Evolutionary conservation across 2,113 vertebrate species (phyloP), one percentile per base, ranked within the genome.

Genomic region (Lepus europaeus): DNA sequence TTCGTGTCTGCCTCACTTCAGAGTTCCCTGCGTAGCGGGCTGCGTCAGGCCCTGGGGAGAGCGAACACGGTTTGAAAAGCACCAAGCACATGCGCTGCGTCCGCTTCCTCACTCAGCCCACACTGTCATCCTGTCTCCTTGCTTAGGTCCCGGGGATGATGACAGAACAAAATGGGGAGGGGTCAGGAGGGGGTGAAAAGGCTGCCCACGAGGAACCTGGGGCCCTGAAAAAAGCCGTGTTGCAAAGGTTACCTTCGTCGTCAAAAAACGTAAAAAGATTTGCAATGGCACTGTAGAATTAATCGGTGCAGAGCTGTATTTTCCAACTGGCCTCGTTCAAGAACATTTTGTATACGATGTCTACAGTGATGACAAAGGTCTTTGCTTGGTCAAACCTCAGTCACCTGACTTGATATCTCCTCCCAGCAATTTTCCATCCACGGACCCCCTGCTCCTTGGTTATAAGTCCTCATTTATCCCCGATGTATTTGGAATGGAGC

Each of bases 21-120:
- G 9, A 0, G 53, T 7, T 13, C 12, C 11, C 0, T 2, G 25
- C 2, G 17, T 5, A 2, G 7, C 1, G 0, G 2, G n/a, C 61
- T 64, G 27, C 39, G 8, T 16, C 19, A 12, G 49, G 3, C 16
- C 53, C 3, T 0, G 5, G 17, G 33, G 51, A 9, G 10, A 29
- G n/a, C 11, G 2, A 4, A 25, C 9, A 0, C 0, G 0, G 4
- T 45, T 1, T 27, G 22, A 12, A 59, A 63, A 2, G 59, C 31
- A 3, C 27, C 16, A 6, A 45, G 64, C 66, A 6, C 16, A 14
- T 74, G 59, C 81, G 1, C 31, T 14, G 23, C 39, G 36, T 39
- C 59, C 2, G 33, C 59, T 61, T 51, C 25, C 59, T 81, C 45
- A 8, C 7, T 68, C 49, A n/a, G 49, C 4, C n/a, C 7, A 17